Conservation (phyloP, 2,113 vertebrate genomes). For the Glaucomys volans region DNA sequence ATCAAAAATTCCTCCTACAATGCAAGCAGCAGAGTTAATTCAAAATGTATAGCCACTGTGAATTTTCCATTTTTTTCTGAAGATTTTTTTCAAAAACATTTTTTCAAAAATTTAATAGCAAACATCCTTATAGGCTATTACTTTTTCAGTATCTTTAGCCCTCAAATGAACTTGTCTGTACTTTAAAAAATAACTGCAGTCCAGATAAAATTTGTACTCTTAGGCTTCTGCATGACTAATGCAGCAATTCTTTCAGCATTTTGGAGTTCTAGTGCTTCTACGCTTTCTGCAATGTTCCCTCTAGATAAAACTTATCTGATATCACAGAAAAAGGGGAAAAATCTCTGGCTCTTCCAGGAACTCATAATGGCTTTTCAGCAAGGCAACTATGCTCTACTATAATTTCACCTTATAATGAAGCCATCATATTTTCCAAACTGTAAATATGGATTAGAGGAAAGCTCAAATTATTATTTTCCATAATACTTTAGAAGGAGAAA, state of each 20-base stretch:
- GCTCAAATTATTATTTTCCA: not conserved
- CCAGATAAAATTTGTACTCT: not conserved
- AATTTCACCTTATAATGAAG: slow-evolving; percentile 30
- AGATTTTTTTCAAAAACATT: not conserved
- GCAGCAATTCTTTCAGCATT: not conserved
- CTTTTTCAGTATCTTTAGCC: not conserved
- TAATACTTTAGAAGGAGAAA: not conserved
- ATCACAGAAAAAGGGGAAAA: not conserved
- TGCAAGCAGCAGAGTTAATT: not conserved
- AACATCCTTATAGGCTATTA: not conserved
- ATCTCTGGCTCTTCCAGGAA: not conserved
- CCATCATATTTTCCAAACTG: not conserved
- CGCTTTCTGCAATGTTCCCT: not conserved
- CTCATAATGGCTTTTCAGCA: not conserved
- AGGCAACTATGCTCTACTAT: not conserved
- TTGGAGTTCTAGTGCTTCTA: not conserved
- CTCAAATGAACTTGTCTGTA: not conserved
- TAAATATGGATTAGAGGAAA: not conserved
- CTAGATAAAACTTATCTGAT: not conserved
- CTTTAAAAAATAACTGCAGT: not conserved
- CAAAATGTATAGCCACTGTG: not conserved
- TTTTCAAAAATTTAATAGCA: not conserved
- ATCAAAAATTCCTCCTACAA: not conserved
- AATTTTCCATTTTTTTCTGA: not conserved
- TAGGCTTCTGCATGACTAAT: not conserved